Base-by-base conservation (phyloP, 2,797 vertebrate species). In the Gorsachius magnificus region DNA sequence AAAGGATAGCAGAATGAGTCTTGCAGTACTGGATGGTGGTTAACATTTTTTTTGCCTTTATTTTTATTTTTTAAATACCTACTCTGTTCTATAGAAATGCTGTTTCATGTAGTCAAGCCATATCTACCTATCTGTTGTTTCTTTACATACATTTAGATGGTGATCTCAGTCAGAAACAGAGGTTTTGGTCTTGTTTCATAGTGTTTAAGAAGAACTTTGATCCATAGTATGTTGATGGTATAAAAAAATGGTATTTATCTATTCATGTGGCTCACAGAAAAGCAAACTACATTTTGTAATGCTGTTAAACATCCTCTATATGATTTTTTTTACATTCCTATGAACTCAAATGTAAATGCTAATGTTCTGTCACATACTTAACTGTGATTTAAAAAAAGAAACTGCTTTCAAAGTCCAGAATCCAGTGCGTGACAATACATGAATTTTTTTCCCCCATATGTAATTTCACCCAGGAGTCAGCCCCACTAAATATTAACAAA, bases 401-500 rank as follows among this genome's bases (percentile, higher is more conserved):
- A 46, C 33, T 58, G 21, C 83, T 78, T 82, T 76, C 31, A 65
- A 95, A 95, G 54, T 65, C 64, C 36, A 85, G 48, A 80, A 46
- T 54, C 29, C 46, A 77, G 36, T 41, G 38, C 17, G 22, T 22
- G 35, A 26, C 20, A 21, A 51, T 29, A 56, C 24, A 58, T 0
- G 0, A 38, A 2, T 26, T 38, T 71, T 84, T 76, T 45, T 1
- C 24, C 35, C 24, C 41, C 21, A 36, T 69, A 36, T 35, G 24
- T 68, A 86, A 77, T 92, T 96, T 93, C 72, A 88, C 83, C 68
- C 51, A 69, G 22, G 78, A 95, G 61, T 96, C 64, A 81, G 38
- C 28, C 21, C 33, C 58, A 66, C 75, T 95, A 89, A 96, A 96
- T 89, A 95, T 72, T 94, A 93, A 92, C 94, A 92, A 86, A 93